Evolutionary conservation across 1,140 invertebrate genomes (phyloP).

Genomic region (Teleogryllus occipitalis): DNA sequence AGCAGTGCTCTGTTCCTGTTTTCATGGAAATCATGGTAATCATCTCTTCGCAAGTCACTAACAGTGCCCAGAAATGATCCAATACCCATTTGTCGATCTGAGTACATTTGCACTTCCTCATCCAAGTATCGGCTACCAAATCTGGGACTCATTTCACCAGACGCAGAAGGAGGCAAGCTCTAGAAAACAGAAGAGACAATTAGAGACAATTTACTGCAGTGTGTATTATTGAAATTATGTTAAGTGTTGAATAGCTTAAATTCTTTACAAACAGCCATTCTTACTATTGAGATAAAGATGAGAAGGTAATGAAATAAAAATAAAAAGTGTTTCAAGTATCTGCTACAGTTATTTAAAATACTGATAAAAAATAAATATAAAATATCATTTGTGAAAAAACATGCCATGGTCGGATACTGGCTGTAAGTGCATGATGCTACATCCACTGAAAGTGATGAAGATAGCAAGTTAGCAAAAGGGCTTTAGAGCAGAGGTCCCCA

Average conservation of each 20-base stretch:
- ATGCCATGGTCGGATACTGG: neutral
- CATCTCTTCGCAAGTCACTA: slow-evolving; percentile 16
- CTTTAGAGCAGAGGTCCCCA: neutral
- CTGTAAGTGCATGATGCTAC: neutral
- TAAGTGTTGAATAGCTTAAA: neutral
- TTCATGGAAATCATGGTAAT: slow-evolving; percentile 6
- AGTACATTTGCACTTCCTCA: slow-evolving; percentile 16
- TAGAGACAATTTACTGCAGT: no score
- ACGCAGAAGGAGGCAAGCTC: slow-evolving; percentile 14
- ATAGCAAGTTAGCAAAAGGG: neutral
- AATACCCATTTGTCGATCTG: neutral
- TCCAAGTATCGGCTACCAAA: slow-evolving; percentile 18
- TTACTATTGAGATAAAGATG: no score
- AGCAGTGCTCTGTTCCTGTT: neutral
- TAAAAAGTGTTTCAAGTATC: no score
- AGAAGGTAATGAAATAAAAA: no score
- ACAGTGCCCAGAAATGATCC: neutral
- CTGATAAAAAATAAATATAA: no score
- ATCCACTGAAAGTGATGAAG: neutral
- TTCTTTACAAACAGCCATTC: no score
- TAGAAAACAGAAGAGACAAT: neutral
- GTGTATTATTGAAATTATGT: neutral
- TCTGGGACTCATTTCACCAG: slow-evolving; percentile 14
- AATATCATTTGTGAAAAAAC: neutral
- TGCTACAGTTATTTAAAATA: no score